Evolutionary conservation across 2,888 invertebrate genomes (phyloP).

Genomic region (Cylindroiulus punctatus): DNA sequence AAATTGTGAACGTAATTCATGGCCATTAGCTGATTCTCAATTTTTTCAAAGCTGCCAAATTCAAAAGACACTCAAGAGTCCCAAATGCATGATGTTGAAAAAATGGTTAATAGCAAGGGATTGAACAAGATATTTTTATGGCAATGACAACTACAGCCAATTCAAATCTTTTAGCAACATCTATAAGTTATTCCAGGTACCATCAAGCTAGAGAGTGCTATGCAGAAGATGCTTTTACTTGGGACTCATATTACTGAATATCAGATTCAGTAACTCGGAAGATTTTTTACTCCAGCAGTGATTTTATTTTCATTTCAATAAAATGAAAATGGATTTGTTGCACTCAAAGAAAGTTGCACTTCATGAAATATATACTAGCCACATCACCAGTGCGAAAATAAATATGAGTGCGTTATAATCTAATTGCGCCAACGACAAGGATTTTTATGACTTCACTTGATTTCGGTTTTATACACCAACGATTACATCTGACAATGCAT

Average conservation of each 20-base stretch:
- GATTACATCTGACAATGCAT: neutral
- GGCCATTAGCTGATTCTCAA: too few relatives aligned
- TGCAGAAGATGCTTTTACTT: neutral
- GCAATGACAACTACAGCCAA: too few relatives aligned
- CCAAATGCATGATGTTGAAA: too few relatives aligned
- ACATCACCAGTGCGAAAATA: neutral
- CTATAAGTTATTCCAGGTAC: too few relatives aligned
- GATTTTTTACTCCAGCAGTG: neutral
- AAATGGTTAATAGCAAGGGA: too few relatives aligned
- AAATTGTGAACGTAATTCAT: too few relatives aligned
- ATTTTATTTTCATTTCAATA: neutral
- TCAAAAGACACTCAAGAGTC: too few relatives aligned
- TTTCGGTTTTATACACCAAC: neutral
- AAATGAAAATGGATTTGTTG: neutral
- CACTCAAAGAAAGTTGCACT: constrained; percentile 1
- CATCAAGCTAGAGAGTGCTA: too few relatives aligned
- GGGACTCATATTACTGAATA: neutral
- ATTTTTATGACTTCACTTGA: neutral
- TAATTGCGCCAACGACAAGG: constrained; percentile 6
- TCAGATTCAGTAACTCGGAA: neutral
- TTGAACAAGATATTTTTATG: too few relatives aligned
- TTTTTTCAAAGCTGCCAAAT: too few relatives aligned
- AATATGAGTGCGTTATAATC: constrained; percentile 12
- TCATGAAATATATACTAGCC: neutral
- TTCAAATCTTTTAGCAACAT: too few relatives aligned